Base-by-base conservation (phyloP, 2,797 vertebrate species). In the Aplochiton taeniatus region DNA sequence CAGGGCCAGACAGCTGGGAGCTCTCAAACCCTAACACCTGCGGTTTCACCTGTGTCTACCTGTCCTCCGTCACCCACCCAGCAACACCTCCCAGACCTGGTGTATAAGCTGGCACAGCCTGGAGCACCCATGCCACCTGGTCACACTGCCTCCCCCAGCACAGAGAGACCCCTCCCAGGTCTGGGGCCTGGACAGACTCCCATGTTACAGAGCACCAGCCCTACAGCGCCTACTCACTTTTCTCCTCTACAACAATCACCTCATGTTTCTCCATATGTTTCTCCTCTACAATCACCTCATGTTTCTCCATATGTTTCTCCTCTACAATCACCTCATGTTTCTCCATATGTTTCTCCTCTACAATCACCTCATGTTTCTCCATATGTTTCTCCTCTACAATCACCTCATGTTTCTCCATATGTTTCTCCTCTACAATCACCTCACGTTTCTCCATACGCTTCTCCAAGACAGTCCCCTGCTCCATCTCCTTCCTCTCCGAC, bases 41-140 rank as follows among this genome's bases (percentile, higher is more conserved):
- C 43, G 48, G n/a, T 61, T 5, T 63, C 74, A 74, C 45, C 56
- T 61, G 56, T n/a, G 54, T 17, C 17, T 11, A 47, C 69, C 47
- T 50, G 0, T n/a, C 67, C 42, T 14, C 53, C 50, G 62, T n/a
- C 56, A 42, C 1, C n/a, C 62, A 47, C 57, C 20, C 42, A 18
- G 44, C 42, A 18, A 41, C 12, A 53, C 11, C 64, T 79, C 43
- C 17, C 11, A n/a, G n/a, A 52, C 50, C 11, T 47, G 57, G 41
- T 44, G 20, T 55, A 53, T 41, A 48, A 82, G 55, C 62, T 65
- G 17, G 8, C 42, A 16, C n/a, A 57, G 61, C 17, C 58, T 43
- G 53, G 43, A 53, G 61, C 19, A 52, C 48, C 52, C 52, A 6
- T 59, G 13, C 62, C 57, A 74, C 53, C 59, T 9, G 11, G 11